These are phyloP conservation scores for Syndactyla subalaris DNA, from an alignment of 2,797 vertebrate genomes.

Conservation along the genomic window DNA sequence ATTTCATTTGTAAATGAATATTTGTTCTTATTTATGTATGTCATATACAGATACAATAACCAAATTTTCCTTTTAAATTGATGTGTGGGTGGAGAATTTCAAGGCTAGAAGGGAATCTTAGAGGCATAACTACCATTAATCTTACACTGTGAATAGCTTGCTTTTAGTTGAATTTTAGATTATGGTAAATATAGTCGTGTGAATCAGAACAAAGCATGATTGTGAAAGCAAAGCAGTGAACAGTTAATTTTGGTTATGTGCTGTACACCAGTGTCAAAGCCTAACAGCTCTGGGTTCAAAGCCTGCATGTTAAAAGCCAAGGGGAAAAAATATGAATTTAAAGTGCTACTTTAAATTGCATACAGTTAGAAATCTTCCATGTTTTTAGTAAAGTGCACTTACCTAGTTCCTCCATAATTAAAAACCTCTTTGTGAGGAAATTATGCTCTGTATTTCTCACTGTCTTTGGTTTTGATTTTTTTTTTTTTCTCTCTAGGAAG, in stretches of 20 bases:
- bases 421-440: background rate
- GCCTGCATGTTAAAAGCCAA: background rate
- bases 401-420: background rate
- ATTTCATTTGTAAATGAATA: background rate
- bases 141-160: background rate
- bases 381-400: background rate
- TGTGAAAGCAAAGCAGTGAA: background rate
- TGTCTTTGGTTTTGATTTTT: background rate
- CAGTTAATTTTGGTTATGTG: background rate
- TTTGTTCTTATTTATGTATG: background rate
- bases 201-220: background rate
- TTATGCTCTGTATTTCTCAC: background rate
- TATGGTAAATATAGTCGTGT: background rate
- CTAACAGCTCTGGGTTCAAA: background rate
- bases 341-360: background rate
- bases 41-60: background rate
- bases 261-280: background rate
- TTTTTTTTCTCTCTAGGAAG: constrained; percentile 29
- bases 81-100: background rate
- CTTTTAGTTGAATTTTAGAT: background rate
- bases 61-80: background rate
- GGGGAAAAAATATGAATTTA: background rate
- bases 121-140: background rate
- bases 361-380: background rate
- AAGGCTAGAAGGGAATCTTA: background rate